Conservation (phyloP, 1,140 invertebrate genomes). For the Daktulosphaira vitifoliae region DNA sequence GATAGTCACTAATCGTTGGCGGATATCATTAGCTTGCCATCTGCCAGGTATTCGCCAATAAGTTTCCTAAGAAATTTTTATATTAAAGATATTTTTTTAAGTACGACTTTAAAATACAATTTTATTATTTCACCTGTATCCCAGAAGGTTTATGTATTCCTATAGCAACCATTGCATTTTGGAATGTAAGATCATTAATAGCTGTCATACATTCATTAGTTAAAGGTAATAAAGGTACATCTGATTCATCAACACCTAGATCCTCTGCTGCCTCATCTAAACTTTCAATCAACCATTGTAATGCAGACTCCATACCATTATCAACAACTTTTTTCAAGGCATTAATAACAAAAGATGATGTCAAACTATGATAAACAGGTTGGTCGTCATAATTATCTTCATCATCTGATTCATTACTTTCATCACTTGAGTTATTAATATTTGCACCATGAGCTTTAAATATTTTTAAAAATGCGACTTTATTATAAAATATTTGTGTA, state of each 20-base stretch:
- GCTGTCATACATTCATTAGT: slow-evolving; percentile 49
- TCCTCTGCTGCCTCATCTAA: slow-evolving; percentile 54
- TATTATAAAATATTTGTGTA: too few relatives aligned
- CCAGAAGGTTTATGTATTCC: slow-evolving; percentile 51
- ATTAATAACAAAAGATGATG: slow-evolving; percentile 5
- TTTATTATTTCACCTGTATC: slow-evolving; percentile 45
- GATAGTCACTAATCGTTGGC: slow-evolving; percentile 8
- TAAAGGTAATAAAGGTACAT: slow-evolving; percentile 56
- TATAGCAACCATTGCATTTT: slow-evolving; percentile 49
- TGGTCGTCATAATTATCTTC: not conserved
- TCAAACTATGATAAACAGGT: slow-evolving; percentile 14
- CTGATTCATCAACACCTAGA: slow-evolving; percentile 45
- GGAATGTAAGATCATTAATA: slow-evolving; percentile 52
- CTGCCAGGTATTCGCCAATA: slow-evolving; percentile 35
- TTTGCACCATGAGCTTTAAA: not conserved
- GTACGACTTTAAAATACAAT: too few relatives aligned
- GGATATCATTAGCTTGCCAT: slow-evolving; percentile 35
- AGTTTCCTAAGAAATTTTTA: slow-evolving; percentile 28
- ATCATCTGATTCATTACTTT: slow-evolving; percentile 7
- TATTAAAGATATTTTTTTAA: too few relatives aligned
- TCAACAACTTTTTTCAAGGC: slow-evolving; percentile 10
- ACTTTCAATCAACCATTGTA: slow-evolving; percentile 55
- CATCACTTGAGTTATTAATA: not conserved
- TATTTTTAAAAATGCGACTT: not conserved
- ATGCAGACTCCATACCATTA: slow-evolving; percentile 45